A percentile compares a stretch with the other conserved stretches of the same genome.
phyloP scores from a whole-genome alignment of 2,113 vertebrate species.

The Phylloscopus trochilus region DNA sequence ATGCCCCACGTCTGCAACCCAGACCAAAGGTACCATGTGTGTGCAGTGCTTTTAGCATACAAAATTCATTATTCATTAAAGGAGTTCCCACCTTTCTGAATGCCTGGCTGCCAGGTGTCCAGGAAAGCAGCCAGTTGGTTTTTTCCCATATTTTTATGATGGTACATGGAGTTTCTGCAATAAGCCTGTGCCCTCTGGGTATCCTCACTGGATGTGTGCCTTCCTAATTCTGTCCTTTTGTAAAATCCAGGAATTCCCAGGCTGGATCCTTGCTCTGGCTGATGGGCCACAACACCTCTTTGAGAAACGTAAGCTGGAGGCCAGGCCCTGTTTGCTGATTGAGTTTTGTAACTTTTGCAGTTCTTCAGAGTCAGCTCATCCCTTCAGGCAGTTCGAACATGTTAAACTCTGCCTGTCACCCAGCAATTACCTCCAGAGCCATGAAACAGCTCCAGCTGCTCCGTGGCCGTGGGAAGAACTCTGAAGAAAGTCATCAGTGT shows the following conservation, averaged over 20 bases:
- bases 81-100: neutral
- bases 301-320: neutral
- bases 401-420: conserved; percentile 24
- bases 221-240: neutral
- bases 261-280: neutral
- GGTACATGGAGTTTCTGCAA: neutral
- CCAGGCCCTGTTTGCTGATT: neutral
- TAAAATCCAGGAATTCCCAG: neutral
- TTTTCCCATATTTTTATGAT: neutral
- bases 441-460: neutral
- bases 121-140: neutral
- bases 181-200: neutral
- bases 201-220: neutral
- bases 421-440: neutral
- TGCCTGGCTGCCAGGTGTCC: neutral
- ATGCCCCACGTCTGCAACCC: accelerated
- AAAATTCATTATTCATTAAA: neutral
- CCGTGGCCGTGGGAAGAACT: neutral
- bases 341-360: neutral
- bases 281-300: neutral
- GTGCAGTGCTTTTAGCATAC: neutral
- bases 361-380: neutral
- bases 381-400: conserved; percentile 7
- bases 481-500: accelerated
- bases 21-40: accelerated